Evolutionary conservation across 2,888 invertebrate genomes (phyloP).

Genomic region (Neoascia interrupta): DNA sequence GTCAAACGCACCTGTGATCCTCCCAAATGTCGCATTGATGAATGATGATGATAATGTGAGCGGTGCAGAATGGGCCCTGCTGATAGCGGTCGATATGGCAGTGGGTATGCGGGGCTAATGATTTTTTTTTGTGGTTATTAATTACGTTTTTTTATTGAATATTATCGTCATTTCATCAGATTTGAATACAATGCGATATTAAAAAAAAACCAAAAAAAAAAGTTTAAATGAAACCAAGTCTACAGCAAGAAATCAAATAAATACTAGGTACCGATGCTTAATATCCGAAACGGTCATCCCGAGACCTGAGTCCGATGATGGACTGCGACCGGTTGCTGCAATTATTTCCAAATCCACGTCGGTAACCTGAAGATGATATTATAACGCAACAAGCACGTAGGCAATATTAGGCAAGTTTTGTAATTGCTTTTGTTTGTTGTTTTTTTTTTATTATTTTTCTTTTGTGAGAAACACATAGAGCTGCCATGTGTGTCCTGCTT

Average conservation of each 20-base stretch:
- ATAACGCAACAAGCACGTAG: constrained; percentile 73
- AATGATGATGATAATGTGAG: constrained; percentile 75
- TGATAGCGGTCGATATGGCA: constrained; percentile 79
- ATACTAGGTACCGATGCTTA: constrained; percentile 83
- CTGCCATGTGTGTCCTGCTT: constrained; percentile 36
- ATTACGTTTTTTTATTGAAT: constrained; percentile 32
- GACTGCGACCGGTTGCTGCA: constrained; percentile 86
- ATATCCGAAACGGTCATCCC: constrained; percentile 92
- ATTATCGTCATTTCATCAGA: constrained; percentile 18
- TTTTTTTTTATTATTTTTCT: constrained; percentile 13
- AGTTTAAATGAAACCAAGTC: background rate
- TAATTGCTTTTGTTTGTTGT: constrained; percentile 27
- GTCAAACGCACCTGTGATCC: constrained; percentile 74
- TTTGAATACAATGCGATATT: constrained; percentile 24
- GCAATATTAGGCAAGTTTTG: constrained; percentile 37
- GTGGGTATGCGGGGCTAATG: constrained; percentile 78
- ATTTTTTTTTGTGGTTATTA: constrained; percentile 37
- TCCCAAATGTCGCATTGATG: constrained; percentile 79
- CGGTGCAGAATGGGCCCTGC: constrained; percentile 80
- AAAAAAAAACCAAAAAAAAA: constrained; percentile 34
- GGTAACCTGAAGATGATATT: constrained; percentile 77
- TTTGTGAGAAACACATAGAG: constrained; percentile 39
- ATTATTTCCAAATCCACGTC: constrained; percentile 80
- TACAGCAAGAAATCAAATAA: constrained; percentile 41
- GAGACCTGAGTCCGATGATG: constrained; percentile 96